Percentiles rank a stretch among this genome's conserved stretches.
Conservation (phyloP, 2,888 invertebrate genomes). For the Lycocerus yunnanus region DNA sequence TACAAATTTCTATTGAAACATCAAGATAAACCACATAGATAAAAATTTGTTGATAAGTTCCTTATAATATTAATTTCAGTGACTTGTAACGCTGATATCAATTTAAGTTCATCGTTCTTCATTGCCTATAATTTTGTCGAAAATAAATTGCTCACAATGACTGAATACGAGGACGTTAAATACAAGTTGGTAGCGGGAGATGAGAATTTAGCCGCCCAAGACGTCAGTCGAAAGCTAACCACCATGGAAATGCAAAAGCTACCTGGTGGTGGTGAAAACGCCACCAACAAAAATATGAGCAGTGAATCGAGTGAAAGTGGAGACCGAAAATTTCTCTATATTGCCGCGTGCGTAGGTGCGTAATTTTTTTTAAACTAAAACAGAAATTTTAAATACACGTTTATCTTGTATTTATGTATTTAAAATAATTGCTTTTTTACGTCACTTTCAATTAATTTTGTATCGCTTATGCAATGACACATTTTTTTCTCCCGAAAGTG, state of each 20-base stretch:
- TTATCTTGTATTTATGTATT: background rate
- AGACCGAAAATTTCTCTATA: conserved; percentile 34
- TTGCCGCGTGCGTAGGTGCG: conserved; percentile 39
- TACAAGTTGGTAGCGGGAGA: conserved; percentile 14
- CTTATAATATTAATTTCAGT: background rate
- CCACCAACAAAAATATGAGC: background rate
- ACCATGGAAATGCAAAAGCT: conserved; percentile 11
- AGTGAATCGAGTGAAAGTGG: conserved; percentile 17
- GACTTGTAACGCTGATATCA: background rate
- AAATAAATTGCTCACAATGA: conserved; percentile 14
- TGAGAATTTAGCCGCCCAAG: conserved; percentile 12
- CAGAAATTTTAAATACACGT: background rate
- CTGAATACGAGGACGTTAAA: conserved; percentile 14
- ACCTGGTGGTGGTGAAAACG: background rate
- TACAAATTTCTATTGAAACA: background rate
- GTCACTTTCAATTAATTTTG: background rate
- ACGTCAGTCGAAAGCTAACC: background rate
- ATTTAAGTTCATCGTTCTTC: background rate
- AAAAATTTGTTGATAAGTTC: background rate
- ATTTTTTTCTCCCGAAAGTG: background rate
- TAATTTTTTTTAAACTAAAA: background rate
- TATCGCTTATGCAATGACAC: background rate
- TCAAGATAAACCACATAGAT: background rate
- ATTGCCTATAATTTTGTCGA: background rate
- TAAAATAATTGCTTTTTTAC: background rate